Conservation (phyloP, 2,888 invertebrate species). For the Metallyticus violacea region DNA sequence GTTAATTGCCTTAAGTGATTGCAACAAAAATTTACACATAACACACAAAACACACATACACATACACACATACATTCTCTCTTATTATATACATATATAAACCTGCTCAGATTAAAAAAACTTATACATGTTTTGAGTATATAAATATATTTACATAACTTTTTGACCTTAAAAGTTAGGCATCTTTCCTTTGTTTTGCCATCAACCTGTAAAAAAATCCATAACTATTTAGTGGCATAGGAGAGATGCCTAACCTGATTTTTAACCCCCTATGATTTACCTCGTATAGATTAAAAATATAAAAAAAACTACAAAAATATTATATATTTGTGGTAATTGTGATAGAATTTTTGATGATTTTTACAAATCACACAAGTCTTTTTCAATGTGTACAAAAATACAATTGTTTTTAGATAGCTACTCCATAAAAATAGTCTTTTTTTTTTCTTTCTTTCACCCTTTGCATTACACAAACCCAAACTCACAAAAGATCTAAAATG, state of each 20-base stretch:
- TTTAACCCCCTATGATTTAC: slow-evolving; percentile 36
- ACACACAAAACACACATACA: slow-evolving; percentile 1
- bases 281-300: slow-evolving; percentile 16
- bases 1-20: slow-evolving; percentile 36
- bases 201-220: slow-evolving; percentile 14
- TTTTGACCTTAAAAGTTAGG: slow-evolving; percentile 34
- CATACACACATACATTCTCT: slow-evolving; percentile 30
- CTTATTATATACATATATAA: slow-evolving; percentile 34
- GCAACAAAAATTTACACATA: slow-evolving; percentile 36
- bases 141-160: slow-evolving; percentile 37
- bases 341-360: slow-evolving; percentile 68
- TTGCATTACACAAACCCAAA: slow-evolving; percentile 19
- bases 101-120: slow-evolving; percentile 36
- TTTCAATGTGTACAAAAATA: slow-evolving; percentile 48
- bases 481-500: slow-evolving; percentile 44
- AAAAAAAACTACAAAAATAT: slow-evolving; percentile 31
- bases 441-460: slow-evolving; percentile 21
- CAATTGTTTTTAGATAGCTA: slow-evolving; percentile 44
- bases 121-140: slow-evolving; percentile 36
- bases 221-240: slow-evolving; percentile 16
- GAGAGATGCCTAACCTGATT: slow-evolving; percentile 26
- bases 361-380: slow-evolving; percentile 60
- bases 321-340: slow-evolving; percentile 49
- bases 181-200: slow-evolving; percentile 23
- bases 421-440: slow-evolving; percentile 40